Base-by-base conservation (phyloP, 2,113 vertebrate genomes). In the Phrynocephalus versicolor region DNA sequence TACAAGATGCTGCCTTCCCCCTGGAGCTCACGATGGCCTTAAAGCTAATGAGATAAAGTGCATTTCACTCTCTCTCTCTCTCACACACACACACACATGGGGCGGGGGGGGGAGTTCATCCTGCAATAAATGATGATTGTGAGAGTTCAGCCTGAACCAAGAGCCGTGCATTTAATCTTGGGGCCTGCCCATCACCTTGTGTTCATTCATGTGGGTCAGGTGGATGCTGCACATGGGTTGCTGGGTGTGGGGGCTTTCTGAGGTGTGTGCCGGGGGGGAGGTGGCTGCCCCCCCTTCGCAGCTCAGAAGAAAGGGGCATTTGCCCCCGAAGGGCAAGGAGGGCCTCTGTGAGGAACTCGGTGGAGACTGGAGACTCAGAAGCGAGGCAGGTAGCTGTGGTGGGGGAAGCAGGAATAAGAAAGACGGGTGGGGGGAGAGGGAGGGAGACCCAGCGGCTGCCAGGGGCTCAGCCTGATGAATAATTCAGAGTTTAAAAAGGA, bases 401-500 rank as follows among this genome's bases (percentile, higher is more conserved):
- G 83, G 23, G 83, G 83, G 62, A 37, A 67, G 12, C 33, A 74
- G 81, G 64, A 60, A 73, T 62, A 15, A 33, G 67, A 33, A 65
- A 30, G 6, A 19, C 2, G 23, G 21, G 60, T 16, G 21, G 16
- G 21, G 16, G 10, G n/a, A 18, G 25, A 2, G n/a, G 67, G n/a
- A n/a, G n/a, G 13, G 30, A 9, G 55, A 37, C 85, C 39, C 25
- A 75, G 39, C 2, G n/a, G 3, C 72, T 74, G 86, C 90, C 45
- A 55, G 79, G 73, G 35, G 39, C n/a, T 1, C 78, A 70, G 64
- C 88, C 41, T 23, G 23, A 4, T 0, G 25, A 87, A 71, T 70
- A 60, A 88, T 87, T 83, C 86, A 80, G 86, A 89, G 84, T 25
- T 62, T n/a, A 3, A 51, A 55, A 79, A 51, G 69, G 87, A 58